Percentiles rank a stretch among this genome's conserved stretches.
Evolutionary conservation across 2,797 vertebrate species (phyloP).

Genomic region (Hippoglossus hippoglossus): DNA sequence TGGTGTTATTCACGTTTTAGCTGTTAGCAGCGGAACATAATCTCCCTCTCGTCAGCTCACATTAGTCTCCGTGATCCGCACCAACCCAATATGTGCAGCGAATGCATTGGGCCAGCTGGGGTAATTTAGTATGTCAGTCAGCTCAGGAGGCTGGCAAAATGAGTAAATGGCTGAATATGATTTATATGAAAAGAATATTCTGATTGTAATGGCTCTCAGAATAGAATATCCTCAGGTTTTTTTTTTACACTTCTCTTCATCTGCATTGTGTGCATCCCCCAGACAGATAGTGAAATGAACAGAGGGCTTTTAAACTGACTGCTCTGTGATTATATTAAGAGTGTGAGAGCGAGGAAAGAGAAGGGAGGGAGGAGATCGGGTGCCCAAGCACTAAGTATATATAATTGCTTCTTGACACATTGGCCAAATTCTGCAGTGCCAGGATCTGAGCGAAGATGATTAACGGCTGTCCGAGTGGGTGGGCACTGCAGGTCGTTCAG

Average conservation of each 20-base stretch:
- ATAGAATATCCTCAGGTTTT: constrained; percentile 73
- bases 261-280: constrained; percentile 80
- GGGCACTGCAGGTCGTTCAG: constrained; percentile 80
- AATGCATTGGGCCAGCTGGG: constrained; percentile 81
- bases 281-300: constrained; percentile 83
- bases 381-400: constrained; percentile 85
- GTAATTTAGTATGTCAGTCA: constrained; percentile 84
- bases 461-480: constrained; percentile 88
- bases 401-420: constrained; percentile 91
- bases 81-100: constrained; percentile 80
- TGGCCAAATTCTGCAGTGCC: constrained; percentile 89
- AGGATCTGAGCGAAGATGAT: constrained; percentile 89
- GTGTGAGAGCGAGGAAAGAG: constrained; percentile 68
- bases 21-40: constrained; percentile 83
- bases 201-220: constrained; percentile 77
- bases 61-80: constrained; percentile 83
- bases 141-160: constrained; percentile 78
- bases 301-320: constrained; percentile 83
- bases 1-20: constrained; percentile 78
- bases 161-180: constrained; percentile 82
- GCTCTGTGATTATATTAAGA: constrained; percentile 87
- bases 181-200: constrained; percentile 83
- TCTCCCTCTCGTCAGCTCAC: constrained; percentile 83
- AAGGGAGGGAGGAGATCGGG: constrained; percentile 74
- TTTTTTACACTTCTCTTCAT: constrained; percentile 74